phyloP scores from a whole-genome alignment of 2,797 vertebrate species.

The Astyanax mexicanus region DNA sequence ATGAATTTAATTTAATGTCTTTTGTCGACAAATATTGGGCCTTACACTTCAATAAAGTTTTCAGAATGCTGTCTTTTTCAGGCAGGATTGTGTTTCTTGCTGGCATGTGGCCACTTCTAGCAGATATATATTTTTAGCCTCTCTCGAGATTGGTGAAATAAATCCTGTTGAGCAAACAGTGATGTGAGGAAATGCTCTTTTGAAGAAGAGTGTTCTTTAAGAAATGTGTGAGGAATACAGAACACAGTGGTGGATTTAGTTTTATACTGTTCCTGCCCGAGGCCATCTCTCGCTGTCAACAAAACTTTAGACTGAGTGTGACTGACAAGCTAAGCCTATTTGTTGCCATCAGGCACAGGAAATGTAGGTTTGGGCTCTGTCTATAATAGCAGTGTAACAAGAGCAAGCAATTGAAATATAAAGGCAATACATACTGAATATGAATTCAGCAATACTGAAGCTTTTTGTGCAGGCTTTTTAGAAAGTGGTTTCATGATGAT shows the following conservation, averaged over 20 bases:
- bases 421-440: not conserved
- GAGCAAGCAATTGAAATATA: not conserved
- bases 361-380: conserved; percentile 7
- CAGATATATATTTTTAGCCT: not conserved
- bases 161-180: conserved; percentile 30
- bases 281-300: conserved; percentile 48
- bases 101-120: not conserved
- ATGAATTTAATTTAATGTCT: too few relatives aligned
- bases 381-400: not conserved
- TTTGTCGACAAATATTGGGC: not conserved
- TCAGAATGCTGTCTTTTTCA: not conserved
- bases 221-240: conserved; percentile 40
- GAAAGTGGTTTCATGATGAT: not conserved
- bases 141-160: conserved; percentile 20
- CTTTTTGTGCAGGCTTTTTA: not conserved
- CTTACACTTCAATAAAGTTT: not conserved
- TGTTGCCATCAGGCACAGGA: conserved; percentile 18
- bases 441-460: not conserved
- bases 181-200: conserved; percentile 26
- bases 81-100: not conserved
- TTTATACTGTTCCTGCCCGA: conserved; percentile 33
- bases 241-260: conserved; percentile 41
- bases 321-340: conserved; percentile 40
- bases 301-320: conserved; percentile 46
- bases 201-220: conserved; percentile 25